Percentiles rank a stretch among this genome's conserved stretches.
phyloP scores from a whole-genome alignment of 2,113 vertebrate genomes.

The Ovis aries region ARS-UI_Ramb_v3.0 NC_056071.1:5811501-5812000 shows the following conservation, averaged over 20 bases:
- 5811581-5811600: not conserved
- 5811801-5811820: too few species aligned
- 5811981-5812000: not conserved
- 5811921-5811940: not conserved
- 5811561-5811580: not conserved
- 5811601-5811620: not conserved
- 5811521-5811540: not conserved
- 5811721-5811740: too few species aligned
- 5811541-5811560: not conserved
- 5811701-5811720: too few species aligned
- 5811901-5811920: not conserved
- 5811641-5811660: too few species aligned
- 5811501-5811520: not conserved
- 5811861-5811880: not conserved
- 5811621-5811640: too few species aligned
- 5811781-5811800: too few species aligned
- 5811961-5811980: not conserved
- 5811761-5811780: too few species aligned
- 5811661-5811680: too few species aligned
- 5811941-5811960: not conserved
- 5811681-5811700: too few species aligned
- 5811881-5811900: not conserved
- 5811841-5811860: too few species aligned
- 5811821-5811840: too few species aligned
- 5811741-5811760: fast-evolving